Conservation (phyloP, 2,888 invertebrate genomes). For the Drosophila subsilvestris region DNA sequence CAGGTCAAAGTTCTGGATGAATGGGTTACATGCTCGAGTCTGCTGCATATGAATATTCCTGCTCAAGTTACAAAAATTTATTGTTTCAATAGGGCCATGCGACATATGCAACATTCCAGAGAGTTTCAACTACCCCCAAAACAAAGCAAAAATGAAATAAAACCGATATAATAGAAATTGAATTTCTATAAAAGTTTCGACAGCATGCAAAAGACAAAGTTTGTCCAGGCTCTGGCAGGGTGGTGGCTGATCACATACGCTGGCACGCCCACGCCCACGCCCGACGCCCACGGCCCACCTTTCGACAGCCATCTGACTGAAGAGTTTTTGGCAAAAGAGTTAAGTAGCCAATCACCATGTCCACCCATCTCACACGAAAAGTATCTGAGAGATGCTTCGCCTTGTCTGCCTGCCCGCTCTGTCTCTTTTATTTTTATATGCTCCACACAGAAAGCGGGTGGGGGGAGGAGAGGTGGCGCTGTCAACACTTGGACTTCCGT, state of each 20-base stretch:
- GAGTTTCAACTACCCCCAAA: constrained; percentile 14
- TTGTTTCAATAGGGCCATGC: constrained; percentile 68
- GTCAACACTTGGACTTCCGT: constrained; percentile 78
- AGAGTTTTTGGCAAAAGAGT: constrained; percentile 75
- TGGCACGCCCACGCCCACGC: constrained; percentile 12
- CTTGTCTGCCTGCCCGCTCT: constrained; percentile 3
- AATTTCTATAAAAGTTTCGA: constrained; percentile 77
- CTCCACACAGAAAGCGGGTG: constrained; percentile 57
- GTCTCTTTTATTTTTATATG: constrained; percentile 22
- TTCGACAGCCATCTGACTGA: constrained; percentile 29
- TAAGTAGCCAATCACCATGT: constrained; percentile 77
- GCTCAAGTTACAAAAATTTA: constrained; percentile 60
- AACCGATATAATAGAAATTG: constrained; percentile 70
- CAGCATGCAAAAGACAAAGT: constrained; percentile 79
- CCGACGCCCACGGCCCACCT: constrained; percentile 25
- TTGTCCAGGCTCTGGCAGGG: constrained; percentile 39
- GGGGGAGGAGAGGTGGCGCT: constrained; percentile 44
- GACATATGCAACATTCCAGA: constrained; percentile 59
- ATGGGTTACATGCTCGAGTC: background rate
- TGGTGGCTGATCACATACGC: constrained; percentile 32
- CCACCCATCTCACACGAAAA: constrained; percentile 29
- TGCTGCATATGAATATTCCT: background rate
- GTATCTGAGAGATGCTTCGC: background rate
- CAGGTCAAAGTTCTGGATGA: background rate
- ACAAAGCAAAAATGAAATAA: constrained; percentile 16